Evolutionary conservation across 1,140 invertebrate genomes (phyloP).

Genomic region (Capitella teleta): DNA sequence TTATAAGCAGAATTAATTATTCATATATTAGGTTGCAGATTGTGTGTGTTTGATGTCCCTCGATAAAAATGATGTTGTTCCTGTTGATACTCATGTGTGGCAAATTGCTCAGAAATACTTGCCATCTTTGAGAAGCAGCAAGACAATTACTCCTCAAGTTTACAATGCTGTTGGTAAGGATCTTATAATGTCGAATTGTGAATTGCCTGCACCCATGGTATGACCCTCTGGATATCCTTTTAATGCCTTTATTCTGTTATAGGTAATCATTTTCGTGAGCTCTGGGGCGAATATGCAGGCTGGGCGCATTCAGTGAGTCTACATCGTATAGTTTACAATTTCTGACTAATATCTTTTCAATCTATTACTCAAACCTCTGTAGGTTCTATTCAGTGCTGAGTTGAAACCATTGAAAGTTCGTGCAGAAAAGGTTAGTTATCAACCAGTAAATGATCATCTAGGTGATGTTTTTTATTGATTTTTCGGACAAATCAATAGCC

Average conservation of each 20-base stretch:
- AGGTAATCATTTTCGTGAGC: constrained; percentile 60
- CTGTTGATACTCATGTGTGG: constrained; percentile 93
- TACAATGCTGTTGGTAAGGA: constrained; percentile 68
- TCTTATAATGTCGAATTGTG: background rate
- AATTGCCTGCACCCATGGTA: background rate
- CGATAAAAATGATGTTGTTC: constrained; percentile 74
- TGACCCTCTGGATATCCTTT: background rate
- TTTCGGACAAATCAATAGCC: too few relatives aligned
- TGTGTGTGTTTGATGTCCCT: constrained; percentile 96
- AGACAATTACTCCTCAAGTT: constrained; percentile 69
- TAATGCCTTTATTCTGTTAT: background rate
- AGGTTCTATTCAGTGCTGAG: constrained; percentile 67
- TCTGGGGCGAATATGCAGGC: constrained; percentile 80
- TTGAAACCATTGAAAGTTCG: constrained; percentile 56
- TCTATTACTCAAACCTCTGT: background rate
- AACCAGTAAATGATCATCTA: too few relatives aligned
- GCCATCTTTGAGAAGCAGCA: constrained; percentile 62
- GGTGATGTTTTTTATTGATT: too few relatives aligned
- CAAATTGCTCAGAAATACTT: constrained; percentile 74
- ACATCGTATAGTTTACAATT: constrained; percentile 24
- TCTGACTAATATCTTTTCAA: background rate
- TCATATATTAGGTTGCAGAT: constrained; percentile 65
- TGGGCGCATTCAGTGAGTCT: constrained; percentile 80
- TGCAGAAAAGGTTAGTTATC: too few relatives aligned
- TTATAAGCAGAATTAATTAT: background rate